phyloP scores from a whole-genome alignment of 2,888 invertebrate species.

The Flabesymbios commensalis region DNA sequence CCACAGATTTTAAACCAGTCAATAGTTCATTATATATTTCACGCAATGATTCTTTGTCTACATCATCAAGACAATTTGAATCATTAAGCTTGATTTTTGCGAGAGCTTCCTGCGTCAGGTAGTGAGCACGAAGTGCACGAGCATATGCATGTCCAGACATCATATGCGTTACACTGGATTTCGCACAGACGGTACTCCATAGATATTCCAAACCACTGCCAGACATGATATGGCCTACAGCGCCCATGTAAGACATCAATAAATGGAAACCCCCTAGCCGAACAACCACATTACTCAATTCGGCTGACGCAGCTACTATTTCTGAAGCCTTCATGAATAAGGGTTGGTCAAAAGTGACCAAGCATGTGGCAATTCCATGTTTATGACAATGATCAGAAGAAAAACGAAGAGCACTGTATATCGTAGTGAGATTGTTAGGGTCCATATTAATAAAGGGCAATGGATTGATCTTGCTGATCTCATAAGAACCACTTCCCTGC shows the following conservation, averaged over 20 bases:
- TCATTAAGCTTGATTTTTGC: background rate
- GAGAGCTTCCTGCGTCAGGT: background rate
- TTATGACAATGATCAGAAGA: background rate
- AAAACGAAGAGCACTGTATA: background rate
- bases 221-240: background rate
- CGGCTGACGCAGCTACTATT: background rate
- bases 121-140: background rate
- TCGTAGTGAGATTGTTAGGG: background rate
- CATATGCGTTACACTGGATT: background rate
- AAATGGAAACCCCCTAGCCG: slow-evolving; percentile 1
- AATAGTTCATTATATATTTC: background rate
- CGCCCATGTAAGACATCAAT: background rate
- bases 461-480: no score
- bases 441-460: no score
- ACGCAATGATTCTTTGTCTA: background rate
- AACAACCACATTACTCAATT: background rate
- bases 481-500: no score
- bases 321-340: background rate
- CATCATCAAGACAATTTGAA: background rate
- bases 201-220: background rate
- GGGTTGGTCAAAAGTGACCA: slow-evolving; percentile 1
- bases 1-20: background rate
- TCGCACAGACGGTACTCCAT: background rate
- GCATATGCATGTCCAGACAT: background rate
- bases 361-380: background rate